A percentile compares a stretch with the other conserved stretches of the same genome.
These are phyloP conservation scores for Aegotheles bennettii DNA, from an alignment of 2,113 vertebrate genomes.

Conservation along the genomic window DNA sequence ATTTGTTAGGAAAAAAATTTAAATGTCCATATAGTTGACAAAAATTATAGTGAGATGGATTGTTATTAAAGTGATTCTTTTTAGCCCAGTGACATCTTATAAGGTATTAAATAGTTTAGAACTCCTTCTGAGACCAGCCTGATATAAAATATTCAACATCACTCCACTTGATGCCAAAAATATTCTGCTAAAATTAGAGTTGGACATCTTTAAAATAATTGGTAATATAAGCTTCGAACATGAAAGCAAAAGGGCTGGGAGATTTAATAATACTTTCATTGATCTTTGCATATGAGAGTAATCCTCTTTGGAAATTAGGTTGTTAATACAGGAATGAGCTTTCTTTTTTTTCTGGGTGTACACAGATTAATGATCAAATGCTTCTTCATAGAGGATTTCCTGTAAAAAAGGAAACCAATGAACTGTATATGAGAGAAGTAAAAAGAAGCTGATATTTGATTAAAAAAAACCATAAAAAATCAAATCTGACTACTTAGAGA, in stretches of 20 bases:
- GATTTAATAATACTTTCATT: conserved; percentile 58
- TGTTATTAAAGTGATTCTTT: conserved; percentile 46
- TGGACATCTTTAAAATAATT: conserved; percentile 58
- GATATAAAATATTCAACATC: conserved; percentile 53
- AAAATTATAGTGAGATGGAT: conserved; percentile 19
- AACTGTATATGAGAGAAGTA: background rate
- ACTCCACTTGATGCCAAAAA: conserved; percentile 31
- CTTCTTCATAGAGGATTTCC: conserved; percentile 7
- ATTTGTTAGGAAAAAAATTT: background rate
- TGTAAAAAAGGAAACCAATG: conserved; percentile 3
- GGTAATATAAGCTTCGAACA: conserved; percentile 43
- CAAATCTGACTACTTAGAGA: background rate
- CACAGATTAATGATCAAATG: conserved; percentile 29
- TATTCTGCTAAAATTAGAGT: conserved; percentile 51
- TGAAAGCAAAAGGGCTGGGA: conserved; percentile 16
- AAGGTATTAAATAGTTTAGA: conserved; percentile 43
- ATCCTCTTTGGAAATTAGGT: conserved; percentile 47
- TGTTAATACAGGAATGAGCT: conserved; percentile 32
- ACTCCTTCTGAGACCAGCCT: conserved; percentile 11
- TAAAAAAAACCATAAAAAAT: background rate
- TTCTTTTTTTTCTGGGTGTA: conserved; percentile 26
- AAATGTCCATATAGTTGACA: background rate
- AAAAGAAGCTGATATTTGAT: background rate
- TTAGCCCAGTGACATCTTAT: conserved; percentile 13
- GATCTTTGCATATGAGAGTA: conserved; percentile 52